Evolutionary conservation across 2,797 vertebrate species (phyloP).

Genomic region (Cyprinella venusta): DNA sequence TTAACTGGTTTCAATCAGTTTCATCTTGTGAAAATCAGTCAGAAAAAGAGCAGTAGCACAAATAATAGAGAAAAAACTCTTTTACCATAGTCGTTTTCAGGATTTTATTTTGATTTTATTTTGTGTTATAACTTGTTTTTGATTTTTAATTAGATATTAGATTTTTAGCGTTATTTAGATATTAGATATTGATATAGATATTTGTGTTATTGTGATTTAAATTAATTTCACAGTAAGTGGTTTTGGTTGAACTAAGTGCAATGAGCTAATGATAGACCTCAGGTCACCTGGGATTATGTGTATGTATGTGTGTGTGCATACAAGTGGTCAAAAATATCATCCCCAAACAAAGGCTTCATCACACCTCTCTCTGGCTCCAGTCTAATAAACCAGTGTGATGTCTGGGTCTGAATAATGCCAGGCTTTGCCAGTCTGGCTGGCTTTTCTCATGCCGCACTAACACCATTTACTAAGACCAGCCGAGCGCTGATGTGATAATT

Average conservation of each 20-base stretch:
- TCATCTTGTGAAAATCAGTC: neutral
- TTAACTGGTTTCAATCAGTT: neutral
- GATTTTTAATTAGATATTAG: too few relatives aligned
- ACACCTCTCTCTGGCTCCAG: slow-evolving; percentile 39
- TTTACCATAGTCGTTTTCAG: neutral
- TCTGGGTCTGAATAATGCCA: slow-evolving; percentile 38
- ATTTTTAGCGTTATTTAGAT: neutral
- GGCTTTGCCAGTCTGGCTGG: slow-evolving; percentile 28
- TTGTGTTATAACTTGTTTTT: too few relatives aligned
- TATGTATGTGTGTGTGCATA: neutral
- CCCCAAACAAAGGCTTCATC: slow-evolving; percentile 23
- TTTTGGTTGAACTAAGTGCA: slow-evolving; percentile 13
- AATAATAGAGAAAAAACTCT: neutral
- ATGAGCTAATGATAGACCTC: neutral
- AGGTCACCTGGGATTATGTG: neutral
- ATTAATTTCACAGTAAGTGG: neutral
- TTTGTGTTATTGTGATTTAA: neutral
- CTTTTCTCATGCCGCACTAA: slow-evolving; percentile 33
- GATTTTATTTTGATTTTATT: neutral
- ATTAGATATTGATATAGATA: too few relatives aligned
- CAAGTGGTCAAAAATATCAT: slow-evolving; percentile 23
- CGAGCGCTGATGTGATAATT: slow-evolving; percentile 10
- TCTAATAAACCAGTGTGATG: slow-evolving; percentile 48
- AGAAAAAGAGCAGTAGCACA: neutral
- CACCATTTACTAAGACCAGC: slow-evolving; percentile 37